Evolutionary conservation across 1,140 invertebrate genomes (phyloP).

Genomic region (Reticulitermes speratus): DNA sequence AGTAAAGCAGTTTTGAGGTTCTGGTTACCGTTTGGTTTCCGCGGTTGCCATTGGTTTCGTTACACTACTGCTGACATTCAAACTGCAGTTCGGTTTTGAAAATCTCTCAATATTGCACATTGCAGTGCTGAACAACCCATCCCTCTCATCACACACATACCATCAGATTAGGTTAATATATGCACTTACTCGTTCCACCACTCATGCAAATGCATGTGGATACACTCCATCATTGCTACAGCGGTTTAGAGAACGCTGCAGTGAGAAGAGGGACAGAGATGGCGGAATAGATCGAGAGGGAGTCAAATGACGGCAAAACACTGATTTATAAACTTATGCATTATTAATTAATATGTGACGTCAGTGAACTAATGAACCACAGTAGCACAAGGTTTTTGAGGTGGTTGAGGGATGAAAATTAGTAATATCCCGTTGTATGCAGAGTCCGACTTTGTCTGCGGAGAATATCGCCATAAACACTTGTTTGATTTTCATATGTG

Average conservation of each 20-base stretch:
- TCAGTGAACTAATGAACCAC: background rate
- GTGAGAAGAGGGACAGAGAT: background rate
- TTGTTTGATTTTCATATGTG: background rate
- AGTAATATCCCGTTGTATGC: background rate
- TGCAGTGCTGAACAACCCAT: background rate
- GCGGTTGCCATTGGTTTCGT: background rate
- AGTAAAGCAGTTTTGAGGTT: constrained; percentile 18
- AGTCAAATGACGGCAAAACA: constrained; percentile 18
- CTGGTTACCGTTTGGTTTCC: constrained; percentile 7
- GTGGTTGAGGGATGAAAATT: constrained; percentile 11
- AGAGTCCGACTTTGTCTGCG: background rate
- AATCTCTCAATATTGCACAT: constrained; percentile 12
- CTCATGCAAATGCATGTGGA: constrained; percentile 17
- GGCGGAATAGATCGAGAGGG: background rate
- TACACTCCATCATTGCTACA: constrained; percentile 11
- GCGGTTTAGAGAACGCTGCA: background rate
- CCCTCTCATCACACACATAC: constrained; percentile 3
- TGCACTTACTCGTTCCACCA: constrained; percentile 17
- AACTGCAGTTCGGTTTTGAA: constrained; percentile 7
- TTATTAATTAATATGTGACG: constrained; percentile 18
- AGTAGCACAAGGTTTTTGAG: constrained; percentile 9
- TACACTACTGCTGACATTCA: constrained; percentile 3
- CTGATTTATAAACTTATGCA: constrained; percentile 19
- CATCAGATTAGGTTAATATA: constrained; percentile 19
- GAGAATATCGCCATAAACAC: constrained; percentile 16